Evolutionary conservation across 2,113 vertebrate species (phyloP), one percentile per base, ranked within the genome.

Genomic region (Setophaga kirtlandii): DNA sequence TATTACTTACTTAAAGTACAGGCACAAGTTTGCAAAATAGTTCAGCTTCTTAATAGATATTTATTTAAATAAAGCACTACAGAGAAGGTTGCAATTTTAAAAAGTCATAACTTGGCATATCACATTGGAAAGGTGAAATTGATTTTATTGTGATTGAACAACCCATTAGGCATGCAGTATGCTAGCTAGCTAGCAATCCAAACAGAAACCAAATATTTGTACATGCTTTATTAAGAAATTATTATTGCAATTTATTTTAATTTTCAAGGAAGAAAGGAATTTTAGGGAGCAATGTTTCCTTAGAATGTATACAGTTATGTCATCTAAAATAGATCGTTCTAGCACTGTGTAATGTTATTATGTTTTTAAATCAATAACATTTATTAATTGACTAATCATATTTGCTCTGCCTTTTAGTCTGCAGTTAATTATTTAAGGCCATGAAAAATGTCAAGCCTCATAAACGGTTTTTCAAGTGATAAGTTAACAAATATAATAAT

Each of bases 361-460:
- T 17, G 8, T 23, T 78, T 92, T 76, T 30, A 74, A 74, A 39
- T 56, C 67, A 89, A 46, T 52, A 86, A 23, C 15, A 67, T 77
- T 73, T 93, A 84, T 73, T 84, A 87, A 91, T 42, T 68, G 30
- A 60, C 30, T 42, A 56, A 82, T 53, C 27, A 79, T 65, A 55
- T 90, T 94, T 92, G 15, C 14, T 85, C 16, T 47, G 86, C 21
- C 47, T 80, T 86, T 93, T 91, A 96, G 50, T 13, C 9, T 73
- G 35, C 4, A 87, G 24, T 92, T 83, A 90, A 91, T 96, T 90
- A 86, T 47, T 77, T 78, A 89, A 83, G 37, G 6, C 18, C 23
- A 86, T 23, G n/a, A 33, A 83, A 95, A 96, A 91, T 63, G 31
- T 52, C 64, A 93, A 31, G 18, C 24, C 37, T 95, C 47, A 86